Conservation (phyloP, 2,797 vertebrate species). For the Lateolabrax maculatus region DNA sequence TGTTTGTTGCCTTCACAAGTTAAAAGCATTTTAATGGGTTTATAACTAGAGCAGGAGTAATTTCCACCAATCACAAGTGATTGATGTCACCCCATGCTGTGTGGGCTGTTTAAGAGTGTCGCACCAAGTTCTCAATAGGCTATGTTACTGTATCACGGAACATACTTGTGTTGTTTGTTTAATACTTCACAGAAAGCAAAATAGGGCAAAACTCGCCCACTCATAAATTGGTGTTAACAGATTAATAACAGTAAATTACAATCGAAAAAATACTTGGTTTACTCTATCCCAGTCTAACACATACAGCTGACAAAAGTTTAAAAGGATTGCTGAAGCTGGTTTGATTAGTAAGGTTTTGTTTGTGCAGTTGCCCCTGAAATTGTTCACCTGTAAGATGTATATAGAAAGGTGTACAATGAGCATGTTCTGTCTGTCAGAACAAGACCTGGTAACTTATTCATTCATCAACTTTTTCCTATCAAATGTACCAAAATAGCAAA, state of each 20-base stretch:
- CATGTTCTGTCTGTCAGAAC: not conserved
- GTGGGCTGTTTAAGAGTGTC: conserved; percentile 5
- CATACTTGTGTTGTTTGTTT: conserved; percentile 14
- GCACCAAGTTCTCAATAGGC: conserved; percentile 1
- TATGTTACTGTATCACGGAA: conserved; percentile 1
- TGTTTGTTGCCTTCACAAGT: conserved; percentile 22
- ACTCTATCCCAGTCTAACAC: not conserved
- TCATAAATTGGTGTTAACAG: not conserved
- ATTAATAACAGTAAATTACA: not conserved
- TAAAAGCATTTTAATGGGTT: conserved; percentile 39
- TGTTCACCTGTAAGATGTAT: not conserved
- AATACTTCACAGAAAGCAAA: conserved; percentile 7
- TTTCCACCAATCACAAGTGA: conserved; percentile 21
- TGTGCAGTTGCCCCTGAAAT: not conserved
- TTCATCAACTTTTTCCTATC: not conserved
- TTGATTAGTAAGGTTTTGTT: not conserved
- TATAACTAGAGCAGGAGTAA: conserved; percentile 15
- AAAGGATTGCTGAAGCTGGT: not conserved
- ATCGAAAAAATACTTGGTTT: no score
- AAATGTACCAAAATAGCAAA: not conserved
- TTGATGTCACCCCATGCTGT: conserved; percentile 12
- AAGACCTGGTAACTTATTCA: not conserved
- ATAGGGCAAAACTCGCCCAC: not conserved
- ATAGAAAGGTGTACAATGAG: not conserved
- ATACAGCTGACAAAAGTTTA: not conserved